A percentile compares a stretch with the other conserved stretches of the same genome.
These are phyloP conservation scores for Apeltes quadracus DNA, from an alignment of 2,113 vertebrate species.

Conservation along the genomic window DNA sequence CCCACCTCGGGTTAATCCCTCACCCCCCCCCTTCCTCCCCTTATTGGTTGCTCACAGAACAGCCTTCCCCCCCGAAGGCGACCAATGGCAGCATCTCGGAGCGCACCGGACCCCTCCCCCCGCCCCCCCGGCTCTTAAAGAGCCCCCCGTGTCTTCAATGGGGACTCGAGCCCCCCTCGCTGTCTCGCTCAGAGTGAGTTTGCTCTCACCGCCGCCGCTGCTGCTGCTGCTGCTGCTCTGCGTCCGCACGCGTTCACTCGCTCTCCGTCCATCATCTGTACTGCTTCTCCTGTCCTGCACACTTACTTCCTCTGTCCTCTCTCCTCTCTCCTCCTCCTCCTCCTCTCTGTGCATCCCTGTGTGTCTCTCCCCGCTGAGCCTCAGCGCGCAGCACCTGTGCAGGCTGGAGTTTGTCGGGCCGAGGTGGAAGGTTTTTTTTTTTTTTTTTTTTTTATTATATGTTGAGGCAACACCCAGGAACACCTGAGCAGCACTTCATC, in stretches of 20 bases:
- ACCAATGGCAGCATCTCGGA: constrained; percentile 81
- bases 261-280: constrained; percentile 33
- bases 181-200: constrained; percentile 72
- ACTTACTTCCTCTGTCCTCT: constrained; percentile 14
- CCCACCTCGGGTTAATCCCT: constrained; percentile 47
- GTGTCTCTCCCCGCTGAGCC: constrained; percentile 35
- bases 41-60: constrained; percentile 82
- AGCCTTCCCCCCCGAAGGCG: constrained; percentile 76
- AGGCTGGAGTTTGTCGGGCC: constrained; percentile 65
- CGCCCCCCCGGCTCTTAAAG: constrained; percentile 84
- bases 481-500: constrained; percentile 60
- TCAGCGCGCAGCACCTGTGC: constrained; percentile 60
- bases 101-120: constrained; percentile 74
- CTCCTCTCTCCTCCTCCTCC: constrained; percentile 6
- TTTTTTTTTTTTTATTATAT: background rate
- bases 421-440: constrained; percentile 33
- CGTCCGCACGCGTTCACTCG: too few species aligned
- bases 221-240: constrained; percentile 66
- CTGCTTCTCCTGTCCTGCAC: constrained; percentile 7
- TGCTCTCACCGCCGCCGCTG: constrained; percentile 51
- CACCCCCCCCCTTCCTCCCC: too few species aligned
- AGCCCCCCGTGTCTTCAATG: constrained; percentile 82
- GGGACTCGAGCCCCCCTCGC: constrained; percentile 82
- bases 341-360: constrained; percentile 26
- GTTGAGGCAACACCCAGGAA: constrained; percentile 55